Evolutionary conservation across 2,888 invertebrate species (phyloP).

Genomic region (Serripes groenlandicus): DNA sequence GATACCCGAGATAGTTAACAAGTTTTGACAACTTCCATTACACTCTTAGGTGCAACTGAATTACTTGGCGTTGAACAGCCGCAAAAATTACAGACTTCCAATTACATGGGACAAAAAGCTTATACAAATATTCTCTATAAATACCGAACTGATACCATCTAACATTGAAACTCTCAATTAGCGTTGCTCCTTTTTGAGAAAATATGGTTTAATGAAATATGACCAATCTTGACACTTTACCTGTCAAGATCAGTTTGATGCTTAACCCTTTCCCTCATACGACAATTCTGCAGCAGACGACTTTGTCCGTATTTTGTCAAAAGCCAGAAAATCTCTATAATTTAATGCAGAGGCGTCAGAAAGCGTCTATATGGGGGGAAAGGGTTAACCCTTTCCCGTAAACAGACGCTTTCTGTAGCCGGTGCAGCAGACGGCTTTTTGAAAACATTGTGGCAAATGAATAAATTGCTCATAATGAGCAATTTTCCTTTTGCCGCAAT

Average conservation of each 20-base stretch:
- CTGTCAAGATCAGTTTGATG: not conserved
- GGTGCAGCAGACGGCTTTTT: too few relatives aligned
- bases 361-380: too few relatives aligned
- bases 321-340: not conserved
- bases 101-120: constrained; percentile 1
- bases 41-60: constrained; percentile 7
- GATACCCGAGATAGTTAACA: constrained; percentile 20
- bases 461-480: too few relatives aligned
- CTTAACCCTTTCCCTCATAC: not conserved
- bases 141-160: constrained; percentile 14
- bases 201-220: constrained; percentile 12
- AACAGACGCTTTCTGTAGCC: too few relatives aligned
- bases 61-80: not conserved
- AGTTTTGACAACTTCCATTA: constrained; percentile 17
- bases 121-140: constrained; percentile 20
- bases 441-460: too few relatives aligned
- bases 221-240: not conserved
- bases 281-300: not conserved
- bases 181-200: constrained; percentile 8
- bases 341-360: not conserved
- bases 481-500: too few relatives aligned
- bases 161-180: constrained; percentile 24
- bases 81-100: constrained; percentile 4
- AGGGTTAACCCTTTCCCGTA: too few relatives aligned
- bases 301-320: not conserved